Conservation (phyloP, 2,797 vertebrate species). For the Tympanoctomys barrerae region DNA sequence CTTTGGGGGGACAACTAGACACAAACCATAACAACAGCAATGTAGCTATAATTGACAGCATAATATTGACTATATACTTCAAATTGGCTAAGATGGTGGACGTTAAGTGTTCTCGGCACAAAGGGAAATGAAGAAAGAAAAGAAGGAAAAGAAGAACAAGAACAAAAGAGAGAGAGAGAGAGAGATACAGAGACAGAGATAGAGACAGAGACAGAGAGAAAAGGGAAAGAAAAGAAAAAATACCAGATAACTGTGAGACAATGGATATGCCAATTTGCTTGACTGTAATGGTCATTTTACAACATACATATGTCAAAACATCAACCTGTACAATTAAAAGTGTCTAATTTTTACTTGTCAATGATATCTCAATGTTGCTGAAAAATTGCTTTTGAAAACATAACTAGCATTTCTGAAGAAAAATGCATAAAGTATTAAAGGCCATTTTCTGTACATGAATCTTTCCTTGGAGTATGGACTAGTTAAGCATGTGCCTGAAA, state of each 20-base stretch:
- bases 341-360: not conserved
- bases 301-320: not conserved
- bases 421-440: not conserved
- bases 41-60: not conserved
- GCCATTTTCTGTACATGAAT: slow-evolving; percentile 33
- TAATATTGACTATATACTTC: not conserved
- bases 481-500: slow-evolving; percentile 28
- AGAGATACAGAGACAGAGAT: too few species aligned
- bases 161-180: not conserved
- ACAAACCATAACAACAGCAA: too few species aligned
- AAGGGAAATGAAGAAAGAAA: not conserved
- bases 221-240: not conserved
- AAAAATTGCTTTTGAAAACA: slow-evolving; percentile 45
- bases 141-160: too few species aligned
- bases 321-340: not conserved
- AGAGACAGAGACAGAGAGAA: too few species aligned
- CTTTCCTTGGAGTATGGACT: slow-evolving; percentile 20
- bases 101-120: not conserved
- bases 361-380: not conserved
- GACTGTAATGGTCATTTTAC: not conserved
- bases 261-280: not conserved
- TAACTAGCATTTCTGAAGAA: slow-evolving; percentile 2
- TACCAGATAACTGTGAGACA: not conserved
- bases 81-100: not conserved
- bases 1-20: too few species aligned